Evolutionary conservation across 2,888 invertebrate genomes (phyloP).

Genomic region (Corythucha ciliata): DNA sequence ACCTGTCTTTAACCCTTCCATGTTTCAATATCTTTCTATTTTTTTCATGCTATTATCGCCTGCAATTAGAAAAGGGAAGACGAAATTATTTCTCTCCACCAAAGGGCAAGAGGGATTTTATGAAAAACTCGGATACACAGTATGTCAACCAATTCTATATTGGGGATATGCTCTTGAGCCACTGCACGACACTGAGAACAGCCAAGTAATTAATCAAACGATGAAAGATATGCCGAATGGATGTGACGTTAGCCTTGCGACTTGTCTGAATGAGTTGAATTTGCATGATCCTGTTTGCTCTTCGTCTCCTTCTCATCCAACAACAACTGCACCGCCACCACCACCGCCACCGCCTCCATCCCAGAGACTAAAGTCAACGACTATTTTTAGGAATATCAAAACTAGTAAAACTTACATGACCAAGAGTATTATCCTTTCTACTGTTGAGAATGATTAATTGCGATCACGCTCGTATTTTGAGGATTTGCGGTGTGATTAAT

Average conservation of each 20-base stretch:
- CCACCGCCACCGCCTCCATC: constrained; percentile 43
- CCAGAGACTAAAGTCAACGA: constrained; percentile 30
- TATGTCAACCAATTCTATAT: constrained; percentile 35
- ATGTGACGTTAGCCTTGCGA: neutral
- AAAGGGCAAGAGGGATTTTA: constrained; percentile 40
- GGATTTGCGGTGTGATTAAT: no score
- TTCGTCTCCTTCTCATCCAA: no score
- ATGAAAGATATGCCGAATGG: neutral
- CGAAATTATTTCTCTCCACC: constrained; percentile 38
- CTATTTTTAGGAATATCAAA: constrained; percentile 34
- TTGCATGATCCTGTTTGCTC: no score
- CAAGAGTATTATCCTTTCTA: no score
- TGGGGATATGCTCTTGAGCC: constrained; percentile 27
- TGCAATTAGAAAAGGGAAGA: constrained; percentile 36
- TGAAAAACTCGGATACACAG: constrained; percentile 38
- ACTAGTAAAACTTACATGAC: constrained; percentile 42
- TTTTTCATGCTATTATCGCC: neutral
- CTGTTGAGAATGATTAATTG: no score
- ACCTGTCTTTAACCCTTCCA: neutral
- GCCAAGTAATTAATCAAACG: constrained; percentile 10
- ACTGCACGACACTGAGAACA: constrained; percentile 13
- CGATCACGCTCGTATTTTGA: no score
- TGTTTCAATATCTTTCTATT: constrained; percentile 7
- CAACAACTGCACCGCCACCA: constrained; percentile 38
- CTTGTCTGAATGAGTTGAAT: constrained; percentile 4